Base-by-base conservation (phyloP, 92 coral and sea anemone species). In the Galaxea fascicularis region DNA sequence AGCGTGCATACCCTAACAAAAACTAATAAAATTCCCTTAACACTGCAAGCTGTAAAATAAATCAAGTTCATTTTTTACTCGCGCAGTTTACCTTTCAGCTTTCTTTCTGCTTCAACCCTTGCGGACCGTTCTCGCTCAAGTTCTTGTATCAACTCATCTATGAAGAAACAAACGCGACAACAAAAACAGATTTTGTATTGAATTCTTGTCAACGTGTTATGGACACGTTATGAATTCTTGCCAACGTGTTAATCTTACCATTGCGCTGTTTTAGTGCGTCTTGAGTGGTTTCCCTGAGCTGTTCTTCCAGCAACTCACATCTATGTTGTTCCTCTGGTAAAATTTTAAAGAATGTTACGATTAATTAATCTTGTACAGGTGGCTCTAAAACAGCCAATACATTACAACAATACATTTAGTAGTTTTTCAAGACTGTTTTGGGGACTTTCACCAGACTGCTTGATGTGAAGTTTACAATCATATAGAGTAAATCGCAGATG, bases 51-150 rank as follows among this genome's bases (percentile, higher is more conserved):
- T 35, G 41, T 35, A 35, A 35, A 35, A 35, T 35, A 2, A 35
- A 35, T 46, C 56, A 15, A 12, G 7, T 12, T 4, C 11, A 10
- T 49, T 15, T 49, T 49, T 15, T 16, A 4, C 64, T 16, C 10
- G 28, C 18, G 14, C 25, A 29, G 16, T 13, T 65, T 87, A 94
- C 99, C 98, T 93, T 96, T 93, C 28, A 96, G 90, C 74, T 96
- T 96, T 74, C 98, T 91, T 70, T 96, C 99, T 12, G 98, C 99
- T 56, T 97, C 99, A n/a, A 91, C 83, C 75, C 93, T 93, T 20
- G 90, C 94, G 45, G 79, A 64, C 30, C 99, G 83, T 74, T 97
- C 99, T 76, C 80, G 89, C 53, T 97, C 99, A 44, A 97, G 89
- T 65, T 97, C 99, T 85, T 90, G 88, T 39, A 86, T 82, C 65